Evolutionary conservation across 2,113 vertebrate genomes (phyloP).

Genomic region (Thunnus maccoyii): DNA sequence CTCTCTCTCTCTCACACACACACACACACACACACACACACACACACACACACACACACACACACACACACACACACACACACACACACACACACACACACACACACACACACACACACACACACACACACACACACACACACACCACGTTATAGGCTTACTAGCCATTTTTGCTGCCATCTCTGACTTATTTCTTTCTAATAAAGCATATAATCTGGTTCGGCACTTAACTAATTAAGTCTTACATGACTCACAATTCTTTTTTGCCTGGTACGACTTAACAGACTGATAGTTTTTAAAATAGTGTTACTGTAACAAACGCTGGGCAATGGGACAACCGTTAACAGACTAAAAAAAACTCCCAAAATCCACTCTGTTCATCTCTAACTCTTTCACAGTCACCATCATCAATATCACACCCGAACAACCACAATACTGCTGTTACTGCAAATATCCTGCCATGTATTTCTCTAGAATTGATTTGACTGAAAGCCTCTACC

Average conservation of each 20-base stretch:
- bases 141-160: slow-evolving; percentile 21
- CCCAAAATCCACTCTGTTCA: neutral
- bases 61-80: slow-evolving; percentile 7
- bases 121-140: slow-evolving; percentile 12
- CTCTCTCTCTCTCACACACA: neutral
- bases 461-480: slow-evolving; percentile 26
- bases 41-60: slow-evolving; percentile 10
- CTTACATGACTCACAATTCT: neutral
- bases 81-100: slow-evolving; percentile 16
- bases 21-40: slow-evolving; percentile 28
- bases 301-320: slow-evolving; percentile 19
- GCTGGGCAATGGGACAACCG: slow-evolving; percentile 6
- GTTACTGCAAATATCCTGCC: slow-evolving; percentile 7
- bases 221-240: neutral
- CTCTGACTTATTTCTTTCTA: slow-evolving; percentile 17
- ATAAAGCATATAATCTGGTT: neutral
- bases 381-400: slow-evolving; percentile 47
- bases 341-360: slow-evolving; percentile 7
- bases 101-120: slow-evolving; percentile 29
- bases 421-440: neutral
- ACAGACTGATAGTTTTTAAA: neutral
- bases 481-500: slow-evolving; percentile 25
- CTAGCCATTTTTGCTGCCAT: slow-evolving; percentile 26
- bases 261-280: neutral
- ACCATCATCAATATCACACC: neutral